These are phyloP conservation scores for Caloenas nicobarica DNA, from an alignment of 2,113 vertebrate genomes.

Conservation along the genomic window DNA sequence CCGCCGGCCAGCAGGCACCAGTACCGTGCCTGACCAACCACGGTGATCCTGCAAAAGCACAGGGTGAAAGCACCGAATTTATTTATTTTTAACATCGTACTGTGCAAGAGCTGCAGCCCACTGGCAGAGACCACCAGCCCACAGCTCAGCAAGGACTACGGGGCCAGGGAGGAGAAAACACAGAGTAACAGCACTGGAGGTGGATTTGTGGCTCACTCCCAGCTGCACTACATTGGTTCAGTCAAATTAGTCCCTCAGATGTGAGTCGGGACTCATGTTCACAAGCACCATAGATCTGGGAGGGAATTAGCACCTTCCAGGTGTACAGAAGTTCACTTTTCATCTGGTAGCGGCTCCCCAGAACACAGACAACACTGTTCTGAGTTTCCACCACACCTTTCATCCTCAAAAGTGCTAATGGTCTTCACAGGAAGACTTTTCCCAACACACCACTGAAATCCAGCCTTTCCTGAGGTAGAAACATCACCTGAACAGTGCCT, in stretches of 20 bases:
- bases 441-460: background rate
- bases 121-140: background rate
- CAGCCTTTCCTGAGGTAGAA: background rate
- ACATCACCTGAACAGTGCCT: background rate
- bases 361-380: background rate
- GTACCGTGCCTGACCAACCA: fast-evolving
- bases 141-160: background rate
- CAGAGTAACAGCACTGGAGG: background rate
- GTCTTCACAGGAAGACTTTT: background rate
- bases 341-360: background rate
- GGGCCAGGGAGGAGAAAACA: background rate
- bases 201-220: background rate
- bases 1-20: fast-evolving
- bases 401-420: background rate
- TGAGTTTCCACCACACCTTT: background rate
- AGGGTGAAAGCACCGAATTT: background rate
- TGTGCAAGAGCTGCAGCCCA: background rate
- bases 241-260: background rate
- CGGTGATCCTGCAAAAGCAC: background rate
- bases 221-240: background rate
- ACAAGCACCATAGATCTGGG: background rate
- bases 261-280: background rate
- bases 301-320: background rate
- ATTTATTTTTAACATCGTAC: background rate
- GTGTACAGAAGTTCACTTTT: background rate